Evolutionary conservation across 92 coral and sea anemone species (phyloP).

Genomic region (Chrysogorgia sp.): DNA sequence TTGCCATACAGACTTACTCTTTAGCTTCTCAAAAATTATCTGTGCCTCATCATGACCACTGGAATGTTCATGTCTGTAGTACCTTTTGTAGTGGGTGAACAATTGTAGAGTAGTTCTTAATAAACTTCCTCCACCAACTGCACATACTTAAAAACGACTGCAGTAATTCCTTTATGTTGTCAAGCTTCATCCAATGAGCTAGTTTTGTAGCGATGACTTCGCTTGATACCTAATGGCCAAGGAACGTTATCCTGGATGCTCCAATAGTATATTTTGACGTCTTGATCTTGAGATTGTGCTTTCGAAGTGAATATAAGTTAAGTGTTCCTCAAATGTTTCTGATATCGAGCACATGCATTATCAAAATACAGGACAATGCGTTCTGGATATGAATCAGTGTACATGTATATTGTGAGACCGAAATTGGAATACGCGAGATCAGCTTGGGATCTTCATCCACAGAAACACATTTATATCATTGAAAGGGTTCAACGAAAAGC

Average conservation of each 20-base stretch:
- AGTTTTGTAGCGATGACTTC: conserved; percentile 5
- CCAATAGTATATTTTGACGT: conserved; percentile 44
- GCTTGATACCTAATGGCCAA: conserved; percentile 37
- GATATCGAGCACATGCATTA: conserved; percentile 38
- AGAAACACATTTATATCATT: too few species aligned
- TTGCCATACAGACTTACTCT: too few species aligned
- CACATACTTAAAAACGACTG: too few species aligned
- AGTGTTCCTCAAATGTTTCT: conserved; percentile 35
- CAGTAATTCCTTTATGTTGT: conserved; percentile 34
- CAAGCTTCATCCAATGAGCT: conserved; percentile 26
- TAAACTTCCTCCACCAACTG: conserved; percentile 44
- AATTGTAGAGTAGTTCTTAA: conserved; percentile 11
- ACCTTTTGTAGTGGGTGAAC: conserved; percentile 41
- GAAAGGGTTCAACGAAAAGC: too few species aligned
- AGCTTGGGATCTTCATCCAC: too few species aligned
- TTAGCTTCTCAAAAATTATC: conserved; percentile 17
- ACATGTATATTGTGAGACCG: too few species aligned
- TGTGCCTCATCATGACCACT: conserved; percentile 26
- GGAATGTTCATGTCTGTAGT: conserved; percentile 4
- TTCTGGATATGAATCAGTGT: conserved; percentile 17
- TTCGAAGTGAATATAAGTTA: conserved; percentile 25
- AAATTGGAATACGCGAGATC: too few species aligned
- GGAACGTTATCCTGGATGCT: conserved; percentile 23
- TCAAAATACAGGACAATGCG: conserved; percentile 10
- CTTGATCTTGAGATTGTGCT: conserved; percentile 41